Conservation (phyloP, 2,888 invertebrate genomes). For the Pristionchus arcanus region DNA sequence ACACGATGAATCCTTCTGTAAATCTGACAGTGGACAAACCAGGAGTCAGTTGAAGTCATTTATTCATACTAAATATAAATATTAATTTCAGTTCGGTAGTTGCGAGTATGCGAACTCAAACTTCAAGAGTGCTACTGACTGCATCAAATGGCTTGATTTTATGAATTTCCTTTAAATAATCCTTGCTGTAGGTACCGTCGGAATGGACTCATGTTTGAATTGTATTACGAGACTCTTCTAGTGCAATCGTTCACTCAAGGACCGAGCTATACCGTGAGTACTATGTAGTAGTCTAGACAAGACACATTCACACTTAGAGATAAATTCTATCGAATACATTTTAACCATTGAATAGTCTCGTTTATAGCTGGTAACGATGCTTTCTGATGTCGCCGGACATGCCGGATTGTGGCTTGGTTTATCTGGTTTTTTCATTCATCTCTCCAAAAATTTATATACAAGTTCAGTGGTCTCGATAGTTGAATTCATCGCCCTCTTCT, state of each 20-base stretch:
- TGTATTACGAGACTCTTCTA: constrained; percentile 13
- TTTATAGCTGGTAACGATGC: background rate
- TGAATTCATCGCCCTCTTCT: background rate
- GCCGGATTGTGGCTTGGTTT: constrained; percentile 18
- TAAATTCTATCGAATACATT: background rate
- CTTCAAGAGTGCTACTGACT: background rate
- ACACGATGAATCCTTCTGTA: background rate
- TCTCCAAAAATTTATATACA: background rate
- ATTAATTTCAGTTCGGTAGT: background rate
- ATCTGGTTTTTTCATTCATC: background rate
- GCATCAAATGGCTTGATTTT: background rate
- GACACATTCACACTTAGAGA: background rate
- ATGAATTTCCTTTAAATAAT: background rate
- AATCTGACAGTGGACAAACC: background rate
- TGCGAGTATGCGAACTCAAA: constrained; percentile 46
- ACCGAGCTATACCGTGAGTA: background rate
- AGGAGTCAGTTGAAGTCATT: background rate
- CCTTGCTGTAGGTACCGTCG: background rate
- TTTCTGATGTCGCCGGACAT: background rate
- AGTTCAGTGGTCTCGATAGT: background rate
- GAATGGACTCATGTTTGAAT: constrained; percentile 36
- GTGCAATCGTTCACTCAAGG: background rate
- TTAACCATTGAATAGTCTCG: background rate
- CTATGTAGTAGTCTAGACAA: background rate
- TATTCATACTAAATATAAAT: background rate